Base-by-base conservation (phyloP, 2,113 vertebrate species). In the Myodes glareolus region DNA sequence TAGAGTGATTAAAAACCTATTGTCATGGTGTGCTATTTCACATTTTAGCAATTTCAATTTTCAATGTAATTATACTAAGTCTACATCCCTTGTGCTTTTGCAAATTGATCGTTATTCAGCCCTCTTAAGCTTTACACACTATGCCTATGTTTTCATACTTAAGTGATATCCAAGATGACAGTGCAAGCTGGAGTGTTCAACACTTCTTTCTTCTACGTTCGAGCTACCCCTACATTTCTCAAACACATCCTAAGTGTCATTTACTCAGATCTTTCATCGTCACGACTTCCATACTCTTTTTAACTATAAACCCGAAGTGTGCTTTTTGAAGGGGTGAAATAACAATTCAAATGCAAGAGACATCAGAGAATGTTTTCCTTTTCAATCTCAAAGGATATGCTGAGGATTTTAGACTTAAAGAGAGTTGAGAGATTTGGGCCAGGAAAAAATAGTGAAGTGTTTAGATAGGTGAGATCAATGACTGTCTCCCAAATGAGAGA, bases 391-490 rank as follows among this genome's bases (percentile, higher is more conserved):
- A 85, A 92, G 50, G 33, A 86, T 90, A 65, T 61, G 42, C 55
- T 95, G 75, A 91, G 19, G 63, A 80, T 91, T 90, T 94, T 63
- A 92, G 63, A 93, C 75, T 63, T 95, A 39, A 76, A 92, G 89
- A 87, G 29, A 87, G 16, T 93, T 76, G n/a, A 95, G 86, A 95
- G 84, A 93, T 97, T 58, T 87, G 80, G 95, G 63, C 23, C 65
- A 8, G 13, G 86, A 42, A 65, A 94, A 52, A 94, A 52, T 39
- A 88, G 61, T 89, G 72, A 92, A 91, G 52, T 97, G 52, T 95
- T 96, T 94, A 67, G 86, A 82, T 93, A 97, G 93, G 89, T 27
- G 39, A 94, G 91, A 96, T 96, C 94, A 96, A 88, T 93, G 90
- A 70, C 42, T 90, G 8, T 70, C 94, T 68, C 78, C 94, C 97